phyloP scores from a whole-genome alignment of 2,113 vertebrate species.

The Triplophysa dalaica region DNA sequence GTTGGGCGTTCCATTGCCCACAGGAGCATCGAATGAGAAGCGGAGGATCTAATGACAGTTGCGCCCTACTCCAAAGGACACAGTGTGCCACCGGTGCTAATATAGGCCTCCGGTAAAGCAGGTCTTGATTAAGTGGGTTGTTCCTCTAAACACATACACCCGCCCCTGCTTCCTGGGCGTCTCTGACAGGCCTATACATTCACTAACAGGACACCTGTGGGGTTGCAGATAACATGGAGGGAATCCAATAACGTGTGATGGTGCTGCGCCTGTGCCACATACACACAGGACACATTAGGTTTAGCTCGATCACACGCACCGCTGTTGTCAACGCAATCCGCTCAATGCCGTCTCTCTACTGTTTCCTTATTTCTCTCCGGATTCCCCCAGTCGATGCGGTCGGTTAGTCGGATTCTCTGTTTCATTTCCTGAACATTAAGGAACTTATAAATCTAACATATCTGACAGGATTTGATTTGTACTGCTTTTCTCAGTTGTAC shows the following conservation, averaged over 20 bases:
- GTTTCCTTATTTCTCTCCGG: conserved; percentile 37
- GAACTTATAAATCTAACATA: conserved; percentile 48
- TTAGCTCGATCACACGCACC: background rate
- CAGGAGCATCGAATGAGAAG: conserved; percentile 36
- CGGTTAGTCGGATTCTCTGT: conserved; percentile 39
- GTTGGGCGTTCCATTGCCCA: conserved; percentile 4
- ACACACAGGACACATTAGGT: background rate
- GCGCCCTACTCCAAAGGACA: conserved; percentile 39
- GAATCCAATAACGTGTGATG: conserved; percentile 28
- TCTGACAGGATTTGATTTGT: conserved; percentile 50
- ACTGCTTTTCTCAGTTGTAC: conserved; percentile 41
- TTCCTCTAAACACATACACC: conserved; percentile 29
- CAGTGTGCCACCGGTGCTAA: conserved; percentile 41
- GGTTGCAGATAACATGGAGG: conserved; percentile 15
- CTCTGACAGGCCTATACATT: conserved; percentile 41
- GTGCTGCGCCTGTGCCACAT: conserved; percentile 14
- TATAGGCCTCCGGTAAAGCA: conserved; percentile 19
- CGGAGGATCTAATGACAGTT: conserved; percentile 40
- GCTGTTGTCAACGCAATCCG: conserved; percentile 33
- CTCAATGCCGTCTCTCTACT: conserved; percentile 10
- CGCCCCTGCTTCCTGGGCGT: conserved; percentile 15
- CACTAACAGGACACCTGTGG: conserved; percentile 29
- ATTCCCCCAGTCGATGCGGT: conserved; percentile 41
- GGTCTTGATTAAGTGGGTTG: conserved; percentile 40
- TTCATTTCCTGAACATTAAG: conserved; percentile 50